Conservation (phyloP, 2,113 vertebrate genomes). For the Oreochromis aureus region DNA sequence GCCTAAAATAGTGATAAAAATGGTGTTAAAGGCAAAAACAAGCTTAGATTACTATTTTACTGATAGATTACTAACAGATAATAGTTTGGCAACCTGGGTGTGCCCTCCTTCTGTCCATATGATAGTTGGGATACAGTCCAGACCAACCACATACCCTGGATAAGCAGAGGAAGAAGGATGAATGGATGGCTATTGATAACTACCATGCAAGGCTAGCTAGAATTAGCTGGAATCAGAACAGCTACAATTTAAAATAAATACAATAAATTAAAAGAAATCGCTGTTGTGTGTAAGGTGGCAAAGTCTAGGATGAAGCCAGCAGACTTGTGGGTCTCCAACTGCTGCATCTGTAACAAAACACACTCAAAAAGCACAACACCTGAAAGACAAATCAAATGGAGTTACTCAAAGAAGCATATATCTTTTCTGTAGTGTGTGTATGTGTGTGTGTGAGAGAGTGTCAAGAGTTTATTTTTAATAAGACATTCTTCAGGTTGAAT, state of each 20-base stretch:
- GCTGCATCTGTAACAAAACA: neutral
- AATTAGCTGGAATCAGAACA: neutral
- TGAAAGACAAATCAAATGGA: neutral
- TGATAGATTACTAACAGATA: neutral
- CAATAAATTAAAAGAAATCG: neutral
- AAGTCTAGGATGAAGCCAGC: neutral
- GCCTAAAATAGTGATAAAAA: neutral
- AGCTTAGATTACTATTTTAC: neutral
- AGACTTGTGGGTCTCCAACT: neutral
- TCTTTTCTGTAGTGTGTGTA: neutral
- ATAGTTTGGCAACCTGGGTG: neutral
- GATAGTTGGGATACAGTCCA: neutral
- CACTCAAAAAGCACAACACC: neutral
- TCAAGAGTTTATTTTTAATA: too few relatives aligned
- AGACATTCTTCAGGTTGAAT: too few relatives aligned
- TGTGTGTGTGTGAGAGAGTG: rapidly evolving
- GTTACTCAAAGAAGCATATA: neutral
- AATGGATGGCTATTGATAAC: neutral
- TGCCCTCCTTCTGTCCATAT: neutral
- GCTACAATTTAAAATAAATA: neutral
- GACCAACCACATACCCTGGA: neutral
- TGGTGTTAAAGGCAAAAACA: neutral
- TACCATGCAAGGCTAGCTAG: neutral
- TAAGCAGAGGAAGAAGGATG: neutral
- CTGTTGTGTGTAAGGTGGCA: neutral